Evolutionary conservation across 2,888 invertebrate species (phyloP).

Genomic region (Iphiclides podalirius): DNA sequence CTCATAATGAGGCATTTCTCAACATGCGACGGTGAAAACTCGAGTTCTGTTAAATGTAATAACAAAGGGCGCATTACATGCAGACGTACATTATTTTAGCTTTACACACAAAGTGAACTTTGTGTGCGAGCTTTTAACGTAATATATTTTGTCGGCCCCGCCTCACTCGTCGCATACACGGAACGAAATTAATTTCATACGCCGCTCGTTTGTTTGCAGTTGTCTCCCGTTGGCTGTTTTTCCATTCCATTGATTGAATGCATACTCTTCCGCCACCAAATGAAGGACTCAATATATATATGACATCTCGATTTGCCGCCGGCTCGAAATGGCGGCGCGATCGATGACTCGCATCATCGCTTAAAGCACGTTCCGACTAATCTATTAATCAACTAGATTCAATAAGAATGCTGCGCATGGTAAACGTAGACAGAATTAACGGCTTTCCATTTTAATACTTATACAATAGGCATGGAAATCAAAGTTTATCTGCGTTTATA

Average conservation of each 20-base stretch:
- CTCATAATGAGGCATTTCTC: conserved; percentile 17
- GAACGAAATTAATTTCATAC: conserved; percentile 26
- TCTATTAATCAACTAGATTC: not conserved
- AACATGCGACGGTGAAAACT: conserved; percentile 22
- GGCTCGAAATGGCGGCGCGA: conserved; percentile 19
- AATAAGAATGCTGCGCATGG: conserved; percentile 3
- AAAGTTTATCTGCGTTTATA: no score
- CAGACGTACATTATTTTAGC: conserved; percentile 2
- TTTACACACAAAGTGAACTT: conserved; percentile 1
- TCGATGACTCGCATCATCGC: conserved; percentile 18
- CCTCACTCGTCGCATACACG: conserved; percentile 21
- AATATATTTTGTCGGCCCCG: conserved; percentile 19
- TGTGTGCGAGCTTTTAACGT: conserved; percentile 12
- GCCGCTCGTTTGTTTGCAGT: conserved; percentile 20
- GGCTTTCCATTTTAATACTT: no score
- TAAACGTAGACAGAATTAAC: not conserved
- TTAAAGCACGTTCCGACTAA: not conserved
- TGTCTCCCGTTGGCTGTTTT: conserved; percentile 4
- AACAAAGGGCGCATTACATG: conserved; percentile 12
- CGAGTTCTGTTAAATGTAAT: conserved; percentile 19
- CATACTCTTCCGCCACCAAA: not conserved
- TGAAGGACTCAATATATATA: conserved; percentile 13
- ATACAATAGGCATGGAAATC: no score
- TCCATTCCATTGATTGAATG: conserved; percentile 15
- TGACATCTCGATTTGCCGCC: conserved; percentile 25